A percentile compares a stretch with the other conserved stretches of the same genome.
phyloP scores from a whole-genome alignment of 2,888 invertebrate genomes.

The Zygaena filipendulae region DNA sequence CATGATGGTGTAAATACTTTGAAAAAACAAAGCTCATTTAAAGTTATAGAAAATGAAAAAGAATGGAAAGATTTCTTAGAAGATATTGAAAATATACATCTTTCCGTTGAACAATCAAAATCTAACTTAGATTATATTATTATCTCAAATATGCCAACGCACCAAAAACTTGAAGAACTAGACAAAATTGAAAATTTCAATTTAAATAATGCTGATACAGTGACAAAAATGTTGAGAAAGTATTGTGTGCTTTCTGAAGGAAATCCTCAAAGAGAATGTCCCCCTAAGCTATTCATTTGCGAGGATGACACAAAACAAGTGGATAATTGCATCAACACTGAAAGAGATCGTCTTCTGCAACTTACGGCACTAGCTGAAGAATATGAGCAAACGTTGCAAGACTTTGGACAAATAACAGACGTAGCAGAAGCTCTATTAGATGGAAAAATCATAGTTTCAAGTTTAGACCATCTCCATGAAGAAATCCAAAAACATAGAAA shows the following conservation, averaged over 20 bases:
- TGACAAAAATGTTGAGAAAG: constrained; percentile 70
- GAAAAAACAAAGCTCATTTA: constrained; percentile 47
- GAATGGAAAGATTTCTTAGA: constrained; percentile 79
- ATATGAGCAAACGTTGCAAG: constrained; percentile 88
- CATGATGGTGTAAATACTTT: constrained; percentile 76
- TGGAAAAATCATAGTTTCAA: constrained; percentile 78
- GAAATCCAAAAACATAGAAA: constrained; percentile 91
- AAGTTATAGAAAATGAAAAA: constrained; percentile 67
- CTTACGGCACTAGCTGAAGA: constrained; percentile 82
- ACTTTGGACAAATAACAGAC: constrained; percentile 86
- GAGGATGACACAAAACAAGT: constrained; percentile 76
- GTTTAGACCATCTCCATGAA: constrained; percentile 84
- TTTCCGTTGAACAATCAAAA: constrained; percentile 58
- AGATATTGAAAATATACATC: constrained; percentile 68
- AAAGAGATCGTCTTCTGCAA: constrained; percentile 82
- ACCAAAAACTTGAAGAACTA: constrained; percentile 74
- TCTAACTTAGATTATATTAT: constrained; percentile 65
- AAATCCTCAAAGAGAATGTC: constrained; percentile 77
- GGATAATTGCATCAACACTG: constrained; percentile 74
- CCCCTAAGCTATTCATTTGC: constrained; percentile 72
- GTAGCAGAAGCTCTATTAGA: constrained; percentile 85
- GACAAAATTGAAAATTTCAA: constrained; percentile 78
- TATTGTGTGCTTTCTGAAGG: constrained; percentile 73
- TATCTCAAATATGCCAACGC: constrained; percentile 73
- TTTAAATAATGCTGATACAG: constrained; percentile 68